phyloP scores from a whole-genome alignment of 2,113 vertebrate species.

The Conger conger region DNA sequence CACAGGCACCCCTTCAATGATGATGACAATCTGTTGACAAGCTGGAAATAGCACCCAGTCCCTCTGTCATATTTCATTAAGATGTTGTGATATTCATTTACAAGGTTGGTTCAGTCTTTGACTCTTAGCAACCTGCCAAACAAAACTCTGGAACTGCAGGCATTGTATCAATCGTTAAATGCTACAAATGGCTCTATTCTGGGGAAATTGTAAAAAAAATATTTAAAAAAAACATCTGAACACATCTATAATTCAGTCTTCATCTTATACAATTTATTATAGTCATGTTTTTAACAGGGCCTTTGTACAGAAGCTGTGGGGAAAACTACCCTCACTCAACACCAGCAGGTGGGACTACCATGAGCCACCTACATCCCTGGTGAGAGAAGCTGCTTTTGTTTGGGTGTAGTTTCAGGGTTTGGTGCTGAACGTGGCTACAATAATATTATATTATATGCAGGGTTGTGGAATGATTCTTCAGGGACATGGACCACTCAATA shows the following conservation, averaged over 20 bases:
- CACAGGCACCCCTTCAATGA: too few species aligned
- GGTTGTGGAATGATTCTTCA: neutral
- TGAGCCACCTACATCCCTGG: neutral
- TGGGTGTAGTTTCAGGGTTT: neutral
- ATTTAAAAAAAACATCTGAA: neutral
- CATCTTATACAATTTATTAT: neutral
- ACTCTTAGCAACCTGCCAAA: slow-evolving; percentile 16
- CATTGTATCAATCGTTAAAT: neutral
- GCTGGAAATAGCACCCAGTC: neutral
- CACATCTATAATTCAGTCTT: neutral
- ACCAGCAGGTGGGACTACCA: neutral
- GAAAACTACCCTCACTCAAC: neutral
- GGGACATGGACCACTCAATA: neutral
- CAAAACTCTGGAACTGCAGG: slow-evolving; percentile 19
- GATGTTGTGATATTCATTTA: slow-evolving; percentile 1
- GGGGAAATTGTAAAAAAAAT: too few species aligned
- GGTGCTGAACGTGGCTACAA: neutral
- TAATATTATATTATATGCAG: neutral
- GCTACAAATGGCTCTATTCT: neutral
- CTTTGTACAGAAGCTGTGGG: neutral
- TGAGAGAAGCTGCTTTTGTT: neutral
- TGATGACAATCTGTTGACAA: neutral
- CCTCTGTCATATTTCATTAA: neutral
- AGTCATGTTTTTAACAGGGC: neutral
- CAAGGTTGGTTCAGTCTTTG: neutral